These are phyloP conservation scores for Lamellibrachia satsuma DNA, from an alignment of 2,888 invertebrate species.

Conservation along the genomic window DNA sequence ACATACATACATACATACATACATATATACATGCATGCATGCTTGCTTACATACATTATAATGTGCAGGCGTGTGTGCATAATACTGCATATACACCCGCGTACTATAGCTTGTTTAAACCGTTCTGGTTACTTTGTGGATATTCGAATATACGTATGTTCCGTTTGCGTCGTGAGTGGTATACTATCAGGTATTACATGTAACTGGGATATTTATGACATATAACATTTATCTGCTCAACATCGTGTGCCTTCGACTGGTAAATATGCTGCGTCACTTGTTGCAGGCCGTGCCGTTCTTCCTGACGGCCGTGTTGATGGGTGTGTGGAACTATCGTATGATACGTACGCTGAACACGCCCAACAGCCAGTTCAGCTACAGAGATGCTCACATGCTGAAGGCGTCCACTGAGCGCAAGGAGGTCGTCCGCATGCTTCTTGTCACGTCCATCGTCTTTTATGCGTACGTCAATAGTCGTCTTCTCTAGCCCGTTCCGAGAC, in stretches of 20 bases:
- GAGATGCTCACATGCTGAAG: not conserved
- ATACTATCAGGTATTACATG: too few relatives aligned
- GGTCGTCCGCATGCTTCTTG: not conserved
- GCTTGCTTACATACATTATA: not conserved
- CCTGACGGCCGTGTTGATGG: not conserved
- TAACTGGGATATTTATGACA: too few relatives aligned
- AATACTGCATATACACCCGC: too few relatives aligned
- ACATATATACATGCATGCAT: not conserved
- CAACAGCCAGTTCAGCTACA: not conserved
- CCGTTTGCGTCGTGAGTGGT: too few relatives aligned
- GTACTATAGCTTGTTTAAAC: too few relatives aligned
- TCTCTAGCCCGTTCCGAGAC: not conserved
- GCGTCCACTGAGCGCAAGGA: not conserved
- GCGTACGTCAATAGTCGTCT: not conserved
- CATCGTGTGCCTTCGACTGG: too few relatives aligned
- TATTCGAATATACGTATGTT: too few relatives aligned
- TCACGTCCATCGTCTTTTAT: conserved; percentile 21
- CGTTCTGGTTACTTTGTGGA: too few relatives aligned
- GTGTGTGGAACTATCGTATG: not conserved
- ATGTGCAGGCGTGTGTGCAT: too few relatives aligned
- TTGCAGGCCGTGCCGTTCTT: conserved; percentile 18
- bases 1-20: conserved; percentile 19
- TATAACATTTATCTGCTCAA: too few relatives aligned
- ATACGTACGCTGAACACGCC: not conserved
- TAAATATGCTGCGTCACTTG: not conserved